These are phyloP conservation scores for Sebastes jordani DNA, from an alignment of 2,797 vertebrate genomes.

Conservation along the genomic window DNA sequence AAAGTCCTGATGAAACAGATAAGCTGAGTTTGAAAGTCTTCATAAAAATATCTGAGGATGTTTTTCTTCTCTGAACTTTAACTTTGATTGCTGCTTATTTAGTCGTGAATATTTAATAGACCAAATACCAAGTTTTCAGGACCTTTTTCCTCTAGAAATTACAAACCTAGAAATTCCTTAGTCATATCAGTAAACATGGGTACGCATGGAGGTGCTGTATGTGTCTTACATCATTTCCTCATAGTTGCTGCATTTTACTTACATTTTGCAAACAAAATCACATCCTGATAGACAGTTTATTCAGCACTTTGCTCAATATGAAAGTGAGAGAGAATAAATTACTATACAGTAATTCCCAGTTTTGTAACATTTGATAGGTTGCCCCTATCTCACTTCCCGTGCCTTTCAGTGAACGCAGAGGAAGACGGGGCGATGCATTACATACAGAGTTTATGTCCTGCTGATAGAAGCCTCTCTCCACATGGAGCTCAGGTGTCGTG, in stretches of 20 bases:
- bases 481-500: constrained; percentile 69
- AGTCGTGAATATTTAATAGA: constrained; percentile 19
- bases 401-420: constrained; percentile 44
- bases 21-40: background rate
- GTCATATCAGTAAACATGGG: background rate
- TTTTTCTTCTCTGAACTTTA: background rate
- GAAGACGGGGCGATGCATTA: constrained; percentile 61
- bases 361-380: constrained; percentile 62
- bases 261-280: background rate
- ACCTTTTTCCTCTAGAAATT: background rate
- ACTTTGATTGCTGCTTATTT: constrained; percentile 12
- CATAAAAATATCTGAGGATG: background rate
- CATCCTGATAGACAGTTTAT: background rate
- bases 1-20: background rate
- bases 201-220: background rate
- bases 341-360: constrained; percentile 39
- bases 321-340: background rate
- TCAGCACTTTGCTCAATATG: background rate
- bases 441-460: constrained; percentile 59
- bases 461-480: constrained; percentile 65
- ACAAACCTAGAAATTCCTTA: background rate
- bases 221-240: background rate
- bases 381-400: constrained; percentile 58
- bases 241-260: background rate
- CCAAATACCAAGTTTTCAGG: background rate